phyloP scores from a whole-genome alignment of 2,888 invertebrate genomes.

The Beris chalybata region DNA sequence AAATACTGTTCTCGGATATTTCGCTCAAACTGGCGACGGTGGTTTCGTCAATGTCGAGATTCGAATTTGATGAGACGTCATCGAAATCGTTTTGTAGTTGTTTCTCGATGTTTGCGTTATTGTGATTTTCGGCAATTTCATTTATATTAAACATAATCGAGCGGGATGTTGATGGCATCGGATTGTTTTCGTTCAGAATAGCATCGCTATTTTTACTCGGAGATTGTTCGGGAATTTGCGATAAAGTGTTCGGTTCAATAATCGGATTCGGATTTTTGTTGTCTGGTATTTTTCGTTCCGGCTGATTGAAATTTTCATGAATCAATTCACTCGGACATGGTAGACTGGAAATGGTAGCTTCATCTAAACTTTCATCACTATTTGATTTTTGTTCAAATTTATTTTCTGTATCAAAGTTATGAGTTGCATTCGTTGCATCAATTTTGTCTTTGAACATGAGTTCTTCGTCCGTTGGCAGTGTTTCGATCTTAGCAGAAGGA shows the following conservation, averaged over 20 bases:
- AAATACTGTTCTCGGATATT: slow-evolving; percentile 8
- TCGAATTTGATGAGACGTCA: slow-evolving; percentile 24
- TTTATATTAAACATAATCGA: slow-evolving; percentile 46
- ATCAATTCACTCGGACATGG: no score
- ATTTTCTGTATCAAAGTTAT: not conserved
- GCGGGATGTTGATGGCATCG: not conserved
- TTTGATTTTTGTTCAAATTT: no score
- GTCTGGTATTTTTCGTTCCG: no score
- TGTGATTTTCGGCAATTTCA: slow-evolving; percentile 55
- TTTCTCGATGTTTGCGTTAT: slow-evolving; percentile 54
- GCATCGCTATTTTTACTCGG: no score
- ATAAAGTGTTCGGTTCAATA: no score
- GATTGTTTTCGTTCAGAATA: no score
- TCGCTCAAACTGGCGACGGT: slow-evolving; percentile 11
- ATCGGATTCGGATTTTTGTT: no score
- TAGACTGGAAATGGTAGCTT: no score
- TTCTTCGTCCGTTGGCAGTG: not conserved
- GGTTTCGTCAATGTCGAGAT: slow-evolving; percentile 12
- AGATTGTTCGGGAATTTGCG: no score
- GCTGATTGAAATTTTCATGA: no score
- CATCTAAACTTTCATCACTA: no score
- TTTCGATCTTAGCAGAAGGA: not conserved
- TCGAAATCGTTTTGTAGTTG: slow-evolving; percentile 49
- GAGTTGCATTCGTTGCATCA: not conserved
- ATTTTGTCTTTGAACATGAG: not conserved